Base-by-base conservation (phyloP, 2,888 invertebrate genomes). In the Watsonalla binaria region DNA sequence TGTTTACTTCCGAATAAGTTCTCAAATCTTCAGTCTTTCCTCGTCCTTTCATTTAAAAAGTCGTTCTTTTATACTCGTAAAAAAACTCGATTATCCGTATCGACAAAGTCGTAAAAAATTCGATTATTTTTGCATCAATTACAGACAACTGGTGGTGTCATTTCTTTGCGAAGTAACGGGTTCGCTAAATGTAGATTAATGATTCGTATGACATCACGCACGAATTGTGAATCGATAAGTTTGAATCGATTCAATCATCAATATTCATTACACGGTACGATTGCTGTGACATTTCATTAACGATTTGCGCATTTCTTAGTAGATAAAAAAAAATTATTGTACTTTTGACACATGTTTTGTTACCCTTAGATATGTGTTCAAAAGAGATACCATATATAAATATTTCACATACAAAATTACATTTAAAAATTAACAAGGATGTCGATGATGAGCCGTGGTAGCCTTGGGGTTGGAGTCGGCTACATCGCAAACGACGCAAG, bases 251-350 rank as follows among this genome's bases (percentile, higher is more conserved):
- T 54, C 54, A 65, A 82, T 80, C 86, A 89, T 90, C 79, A 87
- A 90, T 90, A 83, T 70, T 75, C 73, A 88, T 90, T 88, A 87
- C 66, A 85, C 78, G 88, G 72, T 73, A 58, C 74, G 68, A 75
- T 77, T 80, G 73, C 57, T 63, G 69, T 65, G 11, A 42, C 42
- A 42, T 42, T 42, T 11, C 11, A 5, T 11, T 42, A 42, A 42
- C 42, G 11, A 42, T 42, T 42, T 42, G 42, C 11, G 11, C 42
- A 42, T 42, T 42, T 42, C 42, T 42, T 42, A 42, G 42, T 42
- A 42, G 42, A 47, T 14, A 58, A 58, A 54, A 54, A 45, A 52
- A 55, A 52, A 24, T 24, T 24, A 4, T 24, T 24, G 2, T 24
- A n/a, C n/a, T 24, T 24, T 24, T 24, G 24, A 24, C 24, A 24